phyloP scores from a whole-genome alignment of 2,797 vertebrate genomes.

The Etheostoma perlongum region DNA sequence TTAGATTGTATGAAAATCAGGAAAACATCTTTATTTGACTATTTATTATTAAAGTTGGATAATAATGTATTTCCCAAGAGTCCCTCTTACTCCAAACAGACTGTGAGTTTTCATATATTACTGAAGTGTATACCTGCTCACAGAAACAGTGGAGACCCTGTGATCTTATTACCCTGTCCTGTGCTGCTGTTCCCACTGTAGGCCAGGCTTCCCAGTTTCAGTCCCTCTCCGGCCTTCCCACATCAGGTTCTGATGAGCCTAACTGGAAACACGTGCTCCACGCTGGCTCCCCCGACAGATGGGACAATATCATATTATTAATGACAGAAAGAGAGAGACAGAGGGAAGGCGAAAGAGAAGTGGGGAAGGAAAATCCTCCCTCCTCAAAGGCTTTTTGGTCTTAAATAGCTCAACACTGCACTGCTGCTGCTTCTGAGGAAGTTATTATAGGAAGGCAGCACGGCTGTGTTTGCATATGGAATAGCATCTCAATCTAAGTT shows the following conservation, averaged over 20 bases:
- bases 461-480: conserved; percentile 75
- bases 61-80: conserved; percentile 25
- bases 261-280: conserved; percentile 84
- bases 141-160: conserved; percentile 42
- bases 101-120: conserved; percentile 46
- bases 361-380: conserved; percentile 66
- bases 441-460: conserved; percentile 72
- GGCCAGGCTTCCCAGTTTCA: conserved; percentile 56
- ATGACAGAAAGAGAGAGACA: conserved; percentile 77
- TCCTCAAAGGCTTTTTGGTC: conserved; percentile 74
- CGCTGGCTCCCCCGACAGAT: conserved; percentile 82
- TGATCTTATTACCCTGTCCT: conserved; percentile 67
- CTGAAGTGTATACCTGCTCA: conserved; percentile 49
- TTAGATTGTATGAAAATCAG: conserved; percentile 16
- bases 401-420: conserved; percentile 79
- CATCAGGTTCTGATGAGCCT: conserved; percentile 84
- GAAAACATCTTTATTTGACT: conserved; percentile 26
- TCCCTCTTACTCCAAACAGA: conserved; percentile 30
- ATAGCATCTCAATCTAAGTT: conserved; percentile 66
- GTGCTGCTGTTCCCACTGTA: conserved; percentile 48
- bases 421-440: conserved; percentile 78
- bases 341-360: conserved; percentile 47
- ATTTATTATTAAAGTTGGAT: conserved; percentile 14
- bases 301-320: conserved; percentile 86
- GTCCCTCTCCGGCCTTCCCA: conserved; percentile 66